phyloP scores from a whole-genome alignment of 64 coral and sea anemone genomes.

The Montipora sp. region DNA sequence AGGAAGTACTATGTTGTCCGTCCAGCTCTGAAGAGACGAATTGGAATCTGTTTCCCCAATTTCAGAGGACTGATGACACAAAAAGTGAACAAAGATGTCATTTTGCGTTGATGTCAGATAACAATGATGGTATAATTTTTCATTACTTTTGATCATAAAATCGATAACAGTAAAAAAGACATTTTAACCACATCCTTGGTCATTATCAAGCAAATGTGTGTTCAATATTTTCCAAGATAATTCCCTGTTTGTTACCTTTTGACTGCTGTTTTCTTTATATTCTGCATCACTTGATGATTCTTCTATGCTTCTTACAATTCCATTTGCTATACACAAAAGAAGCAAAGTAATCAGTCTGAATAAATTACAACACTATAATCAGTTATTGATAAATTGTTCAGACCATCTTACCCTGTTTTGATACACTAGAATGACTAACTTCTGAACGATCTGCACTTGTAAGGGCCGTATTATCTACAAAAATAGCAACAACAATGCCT shows the following conservation, averaged over 20 bases:
- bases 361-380: background rate
- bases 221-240: too few species aligned
- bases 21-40: slow-evolving; percentile 90
- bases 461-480: background rate
- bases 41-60: slow-evolving; percentile 83
- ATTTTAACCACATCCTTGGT: too few species aligned
- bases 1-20: slow-evolving; percentile 93
- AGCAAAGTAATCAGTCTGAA: background rate
- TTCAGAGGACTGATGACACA: slow-evolving; percentile 68
- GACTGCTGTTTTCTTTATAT: slow-evolving; percentile 64
- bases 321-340: slow-evolving; percentile 70
- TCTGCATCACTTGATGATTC: slow-evolving; percentile 74
- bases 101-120: background rate
- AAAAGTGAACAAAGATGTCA: background rate
- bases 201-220: too few species aligned
- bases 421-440: slow-evolving; percentile 2
- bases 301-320: slow-evolving; percentile 89
- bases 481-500: background rate
- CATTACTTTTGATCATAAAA: too few species aligned
- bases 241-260: slow-evolving; percentile 44
- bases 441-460: slow-evolving; percentile 8
- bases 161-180: too few species aligned
- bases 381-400: background rate
- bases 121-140: too few species aligned
- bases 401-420: slow-evolving; percentile 23